Percentiles rank a stretch among this genome's conserved stretches.
phyloP scores from a whole-genome alignment of 2,888 invertebrate species.

The Agrotis exclamationis region DNA sequence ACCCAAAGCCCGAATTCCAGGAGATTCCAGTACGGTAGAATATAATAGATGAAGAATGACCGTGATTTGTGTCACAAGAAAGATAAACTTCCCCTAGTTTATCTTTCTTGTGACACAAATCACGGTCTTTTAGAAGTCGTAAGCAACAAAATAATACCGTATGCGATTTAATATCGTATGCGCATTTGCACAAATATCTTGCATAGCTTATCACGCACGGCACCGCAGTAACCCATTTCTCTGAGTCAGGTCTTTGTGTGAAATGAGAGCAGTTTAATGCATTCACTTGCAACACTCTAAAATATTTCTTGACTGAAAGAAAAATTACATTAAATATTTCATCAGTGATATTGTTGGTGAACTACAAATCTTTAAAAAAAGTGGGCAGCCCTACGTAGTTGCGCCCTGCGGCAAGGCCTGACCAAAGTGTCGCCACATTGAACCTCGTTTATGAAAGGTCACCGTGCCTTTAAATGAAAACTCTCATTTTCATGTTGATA shows the following conservation, averaged over 20 bases:
- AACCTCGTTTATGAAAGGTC: conserved; percentile 74
- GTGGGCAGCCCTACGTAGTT: conserved; percentile 51
- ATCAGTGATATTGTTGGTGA: too few relatives aligned
- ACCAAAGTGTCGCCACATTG: conserved; percentile 71
- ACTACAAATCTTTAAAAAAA: conserved; percentile 19
- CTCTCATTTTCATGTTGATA: conserved; percentile 72
- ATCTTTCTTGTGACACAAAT: background rate
- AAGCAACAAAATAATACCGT: conserved; percentile 7
- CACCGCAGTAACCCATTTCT: conserved; percentile 56
- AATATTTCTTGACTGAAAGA: too few relatives aligned
- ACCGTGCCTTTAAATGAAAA: conserved; percentile 68
- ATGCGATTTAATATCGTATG: conserved; percentile 13
- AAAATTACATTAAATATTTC: too few relatives aligned
- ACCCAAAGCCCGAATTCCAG: background rate
- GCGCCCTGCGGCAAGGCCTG: conserved; percentile 73
- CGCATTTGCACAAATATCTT: conserved; percentile 34
- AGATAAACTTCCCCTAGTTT: too few relatives aligned
- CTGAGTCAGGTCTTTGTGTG: conserved; percentile 44
- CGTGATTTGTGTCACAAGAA: background rate
- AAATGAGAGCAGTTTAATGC: conserved; percentile 51
- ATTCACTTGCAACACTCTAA: conserved; percentile 19
- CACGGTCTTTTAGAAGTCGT: background rate
- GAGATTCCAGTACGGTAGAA: background rate
- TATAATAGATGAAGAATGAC: conserved; percentile 3
- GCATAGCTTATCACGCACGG: conserved; percentile 43